Conservation (phyloP, 1,140 invertebrate species). For the Zaprionus gabonicus region DNA sequence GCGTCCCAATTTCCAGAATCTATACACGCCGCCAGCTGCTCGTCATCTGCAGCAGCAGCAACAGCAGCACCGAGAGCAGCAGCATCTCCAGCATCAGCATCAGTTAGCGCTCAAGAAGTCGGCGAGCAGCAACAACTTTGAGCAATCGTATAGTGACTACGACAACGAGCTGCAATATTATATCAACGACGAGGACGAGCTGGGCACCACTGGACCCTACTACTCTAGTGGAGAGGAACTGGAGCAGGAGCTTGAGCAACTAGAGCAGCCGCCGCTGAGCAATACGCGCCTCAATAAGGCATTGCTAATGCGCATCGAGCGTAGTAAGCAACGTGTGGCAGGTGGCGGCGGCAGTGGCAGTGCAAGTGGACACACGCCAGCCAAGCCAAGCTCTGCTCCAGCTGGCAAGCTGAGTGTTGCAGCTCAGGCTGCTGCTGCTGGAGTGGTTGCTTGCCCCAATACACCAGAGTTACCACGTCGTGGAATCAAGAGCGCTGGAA, state of each 20-base stretch:
- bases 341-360: constrained; percentile 24
- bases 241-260: constrained; percentile 24
- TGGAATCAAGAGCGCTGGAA: constrained; percentile 67
- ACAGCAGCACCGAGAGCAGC: constrained; percentile 7
- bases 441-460: constrained; percentile 85
- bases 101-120: constrained; percentile 73
- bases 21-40: constrained; percentile 79
- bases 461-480: constrained; percentile 85
- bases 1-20: constrained; percentile 79
- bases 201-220: constrained; percentile 73
- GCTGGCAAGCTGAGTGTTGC: constrained; percentile 57
- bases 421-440: constrained; percentile 63
- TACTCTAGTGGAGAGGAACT: constrained; percentile 74
- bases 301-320: constrained; percentile 84
- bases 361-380: constrained; percentile 56
- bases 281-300: constrained; percentile 86
- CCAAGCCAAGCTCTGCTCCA: constrained; percentile 74
- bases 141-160: constrained; percentile 77
- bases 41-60: constrained; percentile 63
- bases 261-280: constrained; percentile 68
- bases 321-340: constrained; percentile 79
- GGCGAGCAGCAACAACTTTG: constrained; percentile 83
- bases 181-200: constrained; percentile 81
- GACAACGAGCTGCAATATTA: constrained; percentile 84
- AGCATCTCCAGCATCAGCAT: constrained; percentile 16